Evolutionary conservation across 2,888 invertebrate genomes (phyloP).

Genomic region (Beris chalybata): DNA sequence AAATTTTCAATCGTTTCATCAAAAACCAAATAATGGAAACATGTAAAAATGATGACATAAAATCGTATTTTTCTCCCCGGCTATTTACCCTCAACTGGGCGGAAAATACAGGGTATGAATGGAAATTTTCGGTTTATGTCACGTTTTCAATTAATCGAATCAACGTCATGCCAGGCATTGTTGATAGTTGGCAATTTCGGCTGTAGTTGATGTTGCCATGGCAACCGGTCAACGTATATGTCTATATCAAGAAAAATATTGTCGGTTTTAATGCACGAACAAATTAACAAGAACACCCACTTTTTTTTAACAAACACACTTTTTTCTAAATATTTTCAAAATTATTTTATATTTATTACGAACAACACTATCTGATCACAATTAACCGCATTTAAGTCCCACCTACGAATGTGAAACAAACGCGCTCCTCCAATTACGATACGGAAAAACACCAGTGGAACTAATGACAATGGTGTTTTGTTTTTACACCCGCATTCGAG

Average conservation of each 20-base stretch:
- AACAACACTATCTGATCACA: slow-evolving; percentile 10
- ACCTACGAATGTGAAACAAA: neutral
- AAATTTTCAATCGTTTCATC: no score
- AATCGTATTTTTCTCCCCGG: no score
- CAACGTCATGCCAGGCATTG: slow-evolving; percentile 18
- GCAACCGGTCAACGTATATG: slow-evolving; percentile 3
- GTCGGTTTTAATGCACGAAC: no score
- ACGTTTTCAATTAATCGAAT: slow-evolving; percentile 40
- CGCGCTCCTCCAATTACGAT: slow-evolving; percentile 7
- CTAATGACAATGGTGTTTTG: neutral
- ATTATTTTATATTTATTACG: neutral
- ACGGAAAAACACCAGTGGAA: slow-evolving; percentile 26
- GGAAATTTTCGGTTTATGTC: slow-evolving; percentile 35
- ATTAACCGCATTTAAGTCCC: neutral
- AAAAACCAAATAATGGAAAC: no score
- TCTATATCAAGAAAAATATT: no score
- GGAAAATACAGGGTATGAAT: slow-evolving; percentile 6
- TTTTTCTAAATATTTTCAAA: neutral
- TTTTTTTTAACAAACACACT: slow-evolving; percentile 3
- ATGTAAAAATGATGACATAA: no score
- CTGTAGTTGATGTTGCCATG: slow-evolving; percentile 17
- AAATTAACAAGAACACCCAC: neutral
- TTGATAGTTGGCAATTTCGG: slow-evolving; percentile 27
- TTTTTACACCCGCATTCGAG: slow-evolving; percentile 15
- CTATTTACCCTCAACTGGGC: neutral